Evolutionary conservation across 2,797 vertebrate genomes (phyloP), one percentile per base, ranked within the genome.

Genomic region (Neopelma chrysocephalum): DNA sequence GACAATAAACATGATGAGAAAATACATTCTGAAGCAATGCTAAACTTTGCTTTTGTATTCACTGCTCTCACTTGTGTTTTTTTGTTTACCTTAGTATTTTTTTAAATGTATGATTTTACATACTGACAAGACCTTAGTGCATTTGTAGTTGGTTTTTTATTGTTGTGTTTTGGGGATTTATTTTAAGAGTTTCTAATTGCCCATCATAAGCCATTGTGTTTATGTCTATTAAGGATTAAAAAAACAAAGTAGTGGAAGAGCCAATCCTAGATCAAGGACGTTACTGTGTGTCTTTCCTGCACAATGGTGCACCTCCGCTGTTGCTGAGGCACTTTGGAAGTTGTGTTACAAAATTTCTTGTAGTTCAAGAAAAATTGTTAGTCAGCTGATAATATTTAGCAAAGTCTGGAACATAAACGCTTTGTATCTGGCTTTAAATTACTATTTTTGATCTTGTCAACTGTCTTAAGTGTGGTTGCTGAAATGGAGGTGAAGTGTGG

Each of bases 241-340:
- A 73, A 73, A 51, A 40, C 60, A 65, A 80, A 40, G n/a, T 42
- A 45, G 54, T 19, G n/a, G 20, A 87, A 42, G 23, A 90, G 69
- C 38, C 0, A 0, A 62, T 54, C 47, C 27, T 38, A 76, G 51
- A 66, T 81, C 58, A 84, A 42, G 48, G 48, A 47, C 0, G 0
- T 80, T 83, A 32, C 48, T 4, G 5, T 60, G 64, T 40, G 72
- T 69, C 78, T 89, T 86, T 69, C 34, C 22, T 34, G 60, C 4
- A 3, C 40, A 32, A 21, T 27, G 56, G n/a, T 43, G 6, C 0
- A 0, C 21, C 51, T 6, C 1, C 80, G 47, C 32, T 77, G 29
- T 45, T 76, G 8, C 56, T 77, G 62, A 77, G 66, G 32, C 11
- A 9, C 36, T 91, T 84, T 9, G 20, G 72, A 94, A 82, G 53